These are phyloP conservation scores for Drosophila baimaii DNA, from an alignment of 1,140 invertebrate species.

Conservation along the genomic window DNA sequence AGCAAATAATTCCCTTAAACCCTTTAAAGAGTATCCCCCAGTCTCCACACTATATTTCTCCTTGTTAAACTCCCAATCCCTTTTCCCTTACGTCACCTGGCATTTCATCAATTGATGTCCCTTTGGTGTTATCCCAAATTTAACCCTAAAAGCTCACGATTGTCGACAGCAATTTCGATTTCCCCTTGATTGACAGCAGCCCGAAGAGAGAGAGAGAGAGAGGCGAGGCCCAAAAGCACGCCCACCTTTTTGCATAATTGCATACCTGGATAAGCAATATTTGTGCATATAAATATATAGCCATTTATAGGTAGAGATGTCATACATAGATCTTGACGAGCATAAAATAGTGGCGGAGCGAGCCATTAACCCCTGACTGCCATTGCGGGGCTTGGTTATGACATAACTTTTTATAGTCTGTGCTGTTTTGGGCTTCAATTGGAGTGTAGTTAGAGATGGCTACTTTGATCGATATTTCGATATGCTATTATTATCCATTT, in stretches of 20 bases:
- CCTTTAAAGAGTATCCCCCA: not conserved
- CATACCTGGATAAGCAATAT: slow-evolving; percentile 36
- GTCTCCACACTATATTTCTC: not conserved
- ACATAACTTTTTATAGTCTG: not conserved
- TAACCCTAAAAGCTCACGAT: slow-evolving; percentile 68
- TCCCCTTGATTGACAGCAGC: slow-evolving; percentile 57
- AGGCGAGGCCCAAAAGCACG: not conserved
- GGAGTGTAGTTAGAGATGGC: not conserved
- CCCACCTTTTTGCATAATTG: slow-evolving; percentile 67
- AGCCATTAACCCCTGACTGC: slow-evolving; percentile 53
- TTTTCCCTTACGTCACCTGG: slow-evolving; percentile 18
- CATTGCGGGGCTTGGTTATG: slow-evolving; percentile 6
- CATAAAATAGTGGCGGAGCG: slow-evolving; percentile 58
- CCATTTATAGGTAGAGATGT: slow-evolving; percentile 8
- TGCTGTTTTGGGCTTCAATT: not conserved
- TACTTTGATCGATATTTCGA: not conserved
- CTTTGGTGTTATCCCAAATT: slow-evolving; percentile 60
- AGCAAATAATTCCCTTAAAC: not conserved
- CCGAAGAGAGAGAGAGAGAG: too few species aligned
- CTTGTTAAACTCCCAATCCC: not conserved
- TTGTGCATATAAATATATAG: slow-evolving; percentile 14
- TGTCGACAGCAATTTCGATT: slow-evolving; percentile 73
- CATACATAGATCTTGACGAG: slow-evolving; percentile 52
- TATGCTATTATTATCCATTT: not conserved
- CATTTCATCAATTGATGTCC: slow-evolving; percentile 45